Base-by-base conservation (phyloP, 2,797 vertebrate species). In the Xenops minutus region DNA sequence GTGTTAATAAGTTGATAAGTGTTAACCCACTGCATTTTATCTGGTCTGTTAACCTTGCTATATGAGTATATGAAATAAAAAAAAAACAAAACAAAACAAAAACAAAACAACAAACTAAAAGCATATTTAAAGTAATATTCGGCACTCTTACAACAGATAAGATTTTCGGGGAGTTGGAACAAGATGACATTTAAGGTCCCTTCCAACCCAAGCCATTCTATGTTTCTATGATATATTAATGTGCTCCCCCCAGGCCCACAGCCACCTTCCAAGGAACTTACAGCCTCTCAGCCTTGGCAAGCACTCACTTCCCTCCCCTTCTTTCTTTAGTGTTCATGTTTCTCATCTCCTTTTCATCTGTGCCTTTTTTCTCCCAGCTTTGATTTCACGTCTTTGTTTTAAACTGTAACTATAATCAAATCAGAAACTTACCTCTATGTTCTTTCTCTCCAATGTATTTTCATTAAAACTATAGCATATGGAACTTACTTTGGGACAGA, bases 201-300 rank as follows among this genome's bases (percentile, higher is more conserved):
- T 29, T 49, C 36, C 41, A 55, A 14, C 10, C 8, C 48, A 75
- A 61, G 22, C 19, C 19, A 3, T 55, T 41, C 22, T 24, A 1
- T 62, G 22, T 3, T 48, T 41, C 18, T 24, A 1, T 62, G 36
- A 6, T 22, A 7, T 6, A 26, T 61, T 49, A 36, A 36, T 26
- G 32, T 6, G 7, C 3, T 72, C 9, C n/a, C 29, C 11, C 4
- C 2, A 8, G 19, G 37, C 39, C 0, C 0, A 20, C 14, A 67
- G 14, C 2, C 34, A 46, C 30, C 17, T 55, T 86, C 68, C 59
- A 5, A 26, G 69, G 43, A 30, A 9, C 12, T 13, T 12, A 26
- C 12, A 1, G 1, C 22, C 7, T 44, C 44, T 49, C 44, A 41
- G 7, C n/a, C 11, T 22, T 8, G 6, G 36, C 1, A 4, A 68